Percentiles rank a stretch among this genome's conserved stretches.
Evolutionary conservation across 2,113 vertebrate species (phyloP).

Genomic region (Fulica atra): DNA sequence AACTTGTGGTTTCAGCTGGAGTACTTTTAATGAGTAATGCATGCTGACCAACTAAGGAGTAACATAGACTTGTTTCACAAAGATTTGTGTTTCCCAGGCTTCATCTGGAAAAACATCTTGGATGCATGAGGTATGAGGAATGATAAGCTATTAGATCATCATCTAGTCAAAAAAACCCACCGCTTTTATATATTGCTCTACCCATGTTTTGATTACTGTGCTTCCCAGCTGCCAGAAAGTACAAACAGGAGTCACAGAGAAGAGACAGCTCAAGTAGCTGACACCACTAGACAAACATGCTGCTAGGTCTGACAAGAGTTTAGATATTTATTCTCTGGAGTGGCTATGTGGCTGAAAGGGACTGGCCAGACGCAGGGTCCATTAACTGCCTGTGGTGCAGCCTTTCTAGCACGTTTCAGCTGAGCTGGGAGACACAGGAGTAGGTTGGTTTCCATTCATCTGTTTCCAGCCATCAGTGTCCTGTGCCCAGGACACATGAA

Average conservation of each 20-base stretch:
- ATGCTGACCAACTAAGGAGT: conserved; percentile 16
- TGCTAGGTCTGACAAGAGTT: neutral
- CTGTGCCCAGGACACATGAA: neutral
- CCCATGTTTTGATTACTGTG: conserved; percentile 27
- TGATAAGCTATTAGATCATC: conserved; percentile 62
- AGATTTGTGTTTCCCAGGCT: conserved; percentile 56
- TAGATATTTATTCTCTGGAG: neutral
- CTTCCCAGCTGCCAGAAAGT: conserved; percentile 37
- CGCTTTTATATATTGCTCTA: conserved; percentile 24
- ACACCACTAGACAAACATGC: conserved; percentile 2
- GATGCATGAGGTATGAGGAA: conserved; percentile 33
- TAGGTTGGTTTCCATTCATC: neutral
- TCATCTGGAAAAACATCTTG: conserved; percentile 65
- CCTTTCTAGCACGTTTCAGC: neutral
- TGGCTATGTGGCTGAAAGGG: neutral
- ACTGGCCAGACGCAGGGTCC: neutral
- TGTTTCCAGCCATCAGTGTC: neutral
- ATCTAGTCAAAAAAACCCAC: conserved; percentile 40
- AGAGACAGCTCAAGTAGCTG: conserved; percentile 38
- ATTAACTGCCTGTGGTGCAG: neutral
- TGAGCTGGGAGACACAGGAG: neutral
- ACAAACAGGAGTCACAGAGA: conserved; percentile 8
- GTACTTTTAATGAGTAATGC: conserved; percentile 32
- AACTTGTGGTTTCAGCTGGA: conserved; percentile 56
- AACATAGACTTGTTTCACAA: conserved; percentile 39